Conservation (phyloP, 2,797 vertebrate genomes). For the Spinus pinus region DNA sequence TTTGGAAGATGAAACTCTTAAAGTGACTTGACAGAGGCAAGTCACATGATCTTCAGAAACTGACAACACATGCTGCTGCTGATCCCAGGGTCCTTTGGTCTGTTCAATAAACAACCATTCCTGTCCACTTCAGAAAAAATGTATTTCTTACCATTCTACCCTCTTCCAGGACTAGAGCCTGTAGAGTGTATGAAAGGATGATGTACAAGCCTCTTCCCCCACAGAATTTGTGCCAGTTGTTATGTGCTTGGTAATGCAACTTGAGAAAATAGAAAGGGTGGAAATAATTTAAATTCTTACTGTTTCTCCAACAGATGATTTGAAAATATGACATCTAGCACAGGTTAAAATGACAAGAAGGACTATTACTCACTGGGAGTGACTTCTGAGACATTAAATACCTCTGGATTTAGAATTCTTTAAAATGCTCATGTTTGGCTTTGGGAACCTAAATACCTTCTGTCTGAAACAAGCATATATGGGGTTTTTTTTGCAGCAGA, state of each 20-base stretch:
- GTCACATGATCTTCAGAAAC: neutral
- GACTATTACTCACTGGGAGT: neutral
- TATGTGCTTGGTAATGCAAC: constrained; percentile 1
- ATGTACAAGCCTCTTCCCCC: neutral
- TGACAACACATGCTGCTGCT: neutral
- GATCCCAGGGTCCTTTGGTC: neutral
- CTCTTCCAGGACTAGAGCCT: neutral
- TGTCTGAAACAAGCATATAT: neutral
- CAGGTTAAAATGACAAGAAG: constrained; percentile 1
- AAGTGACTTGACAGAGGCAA: neutral
- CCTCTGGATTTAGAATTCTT: neutral
- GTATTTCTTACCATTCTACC: neutral
- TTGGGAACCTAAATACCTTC: neutral
- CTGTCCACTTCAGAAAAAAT: neutral
- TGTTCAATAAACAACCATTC: neutral
- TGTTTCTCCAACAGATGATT: constrained; percentile 12
- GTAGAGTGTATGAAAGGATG: neutral
- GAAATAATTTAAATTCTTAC: constrained; percentile 18
- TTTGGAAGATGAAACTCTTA: neutral
- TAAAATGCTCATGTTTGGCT: neutral
- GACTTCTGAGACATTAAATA: neutral
- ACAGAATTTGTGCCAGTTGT: neutral
- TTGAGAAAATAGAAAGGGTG: constrained; percentile 1
- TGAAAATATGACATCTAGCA: neutral
- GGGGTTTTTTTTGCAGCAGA: neutral